Conservation (phyloP, 1,140 invertebrate genomes). For the Pinna nobilis region DNA sequence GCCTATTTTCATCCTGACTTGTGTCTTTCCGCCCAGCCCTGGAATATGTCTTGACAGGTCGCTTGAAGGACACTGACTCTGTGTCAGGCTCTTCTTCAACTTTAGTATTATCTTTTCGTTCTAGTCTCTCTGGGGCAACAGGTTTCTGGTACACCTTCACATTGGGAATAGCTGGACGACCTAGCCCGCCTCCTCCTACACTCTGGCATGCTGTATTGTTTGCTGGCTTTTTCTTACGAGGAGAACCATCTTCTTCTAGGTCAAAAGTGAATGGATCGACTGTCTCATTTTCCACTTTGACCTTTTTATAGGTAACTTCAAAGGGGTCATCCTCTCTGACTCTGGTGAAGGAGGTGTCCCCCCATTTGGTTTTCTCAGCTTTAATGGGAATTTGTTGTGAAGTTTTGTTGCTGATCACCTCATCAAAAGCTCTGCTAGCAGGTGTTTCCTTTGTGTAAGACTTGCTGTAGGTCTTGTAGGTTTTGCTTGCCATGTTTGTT, state of each 20-base stretch:
- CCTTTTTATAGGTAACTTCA: constrained; percentile 42
- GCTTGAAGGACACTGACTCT: constrained; percentile 17
- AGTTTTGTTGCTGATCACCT: constrained; percentile 48
- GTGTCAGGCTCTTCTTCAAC: constrained; percentile 24
- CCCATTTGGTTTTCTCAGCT: constrained; percentile 61
- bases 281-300: constrained; percentile 42
- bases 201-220: background rate
- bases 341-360: constrained; percentile 58
- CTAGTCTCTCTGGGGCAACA: background rate
- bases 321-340: constrained; percentile 46
- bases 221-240: constrained; percentile 18
- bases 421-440: constrained; percentile 58
- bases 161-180: constrained; percentile 39
- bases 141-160: constrained; percentile 27
- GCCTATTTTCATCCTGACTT: background rate
- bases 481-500: constrained; percentile 36
- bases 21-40: constrained; percentile 15
- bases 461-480: constrained; percentile 47
- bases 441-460: constrained; percentile 41
- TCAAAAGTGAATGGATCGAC: constrained; percentile 65
- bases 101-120: background rate
- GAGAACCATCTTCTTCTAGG: constrained; percentile 47
- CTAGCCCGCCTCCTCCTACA: constrained; percentile 1
- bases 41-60: constrained; percentile 41
- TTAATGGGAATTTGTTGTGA: constrained; percentile 37